Conservation (phyloP, 2,113 vertebrate species). For the Stegostoma tigrinum region DNA sequence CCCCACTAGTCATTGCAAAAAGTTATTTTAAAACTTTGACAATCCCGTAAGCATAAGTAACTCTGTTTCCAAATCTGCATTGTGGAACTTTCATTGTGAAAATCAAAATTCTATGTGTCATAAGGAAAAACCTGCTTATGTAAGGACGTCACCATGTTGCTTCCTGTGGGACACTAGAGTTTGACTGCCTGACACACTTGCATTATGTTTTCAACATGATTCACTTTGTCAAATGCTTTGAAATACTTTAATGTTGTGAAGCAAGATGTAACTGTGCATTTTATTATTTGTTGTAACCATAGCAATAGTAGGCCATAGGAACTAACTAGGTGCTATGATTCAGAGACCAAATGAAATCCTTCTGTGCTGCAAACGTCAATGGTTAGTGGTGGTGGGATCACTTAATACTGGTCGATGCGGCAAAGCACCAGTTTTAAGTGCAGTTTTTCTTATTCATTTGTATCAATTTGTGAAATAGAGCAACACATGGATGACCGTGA, state of each 20-base stretch:
- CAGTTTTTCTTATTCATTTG: not conserved
- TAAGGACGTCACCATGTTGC: not conserved
- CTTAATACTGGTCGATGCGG: not conserved
- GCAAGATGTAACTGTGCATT: not conserved
- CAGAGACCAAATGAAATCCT: not conserved
- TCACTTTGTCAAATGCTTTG: not conserved
- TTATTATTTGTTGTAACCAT: not conserved
- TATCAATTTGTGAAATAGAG: not conserved
- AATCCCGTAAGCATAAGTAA: not conserved
- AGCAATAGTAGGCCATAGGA: not conserved
- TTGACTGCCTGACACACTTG: not conserved
- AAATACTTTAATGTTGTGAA: not conserved
- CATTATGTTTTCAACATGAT: not conserved
- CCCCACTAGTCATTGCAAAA: not conserved
- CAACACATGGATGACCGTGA: not conserved
- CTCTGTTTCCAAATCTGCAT: not conserved
- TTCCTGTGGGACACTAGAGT: not conserved
- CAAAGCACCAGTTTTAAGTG: not conserved
- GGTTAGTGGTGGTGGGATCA: not conserved
- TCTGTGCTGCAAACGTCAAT: not conserved
- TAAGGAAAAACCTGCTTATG: not conserved
- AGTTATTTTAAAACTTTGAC: not conserved
- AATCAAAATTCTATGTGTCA: not conserved
- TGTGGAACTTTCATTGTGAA: not conserved
- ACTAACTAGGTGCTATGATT: not conserved